Conservation (phyloP, 2,113 vertebrate species). For the Meriones unguiculatus region DNA sequence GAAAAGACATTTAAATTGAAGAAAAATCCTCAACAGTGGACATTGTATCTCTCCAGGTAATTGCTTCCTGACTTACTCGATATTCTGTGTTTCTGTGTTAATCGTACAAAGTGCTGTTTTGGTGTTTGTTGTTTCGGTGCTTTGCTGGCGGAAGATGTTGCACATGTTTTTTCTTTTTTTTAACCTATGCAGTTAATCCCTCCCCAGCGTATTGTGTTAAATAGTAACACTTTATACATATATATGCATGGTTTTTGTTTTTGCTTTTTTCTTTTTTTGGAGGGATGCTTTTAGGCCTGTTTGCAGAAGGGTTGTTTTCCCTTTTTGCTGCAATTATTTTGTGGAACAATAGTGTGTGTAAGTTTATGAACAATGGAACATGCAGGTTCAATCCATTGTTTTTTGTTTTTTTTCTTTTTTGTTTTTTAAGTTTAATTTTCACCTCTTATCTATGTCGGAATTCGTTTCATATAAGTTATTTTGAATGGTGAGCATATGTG, state of each 20-base stretch:
- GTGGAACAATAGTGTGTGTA: slow-evolving; percentile 68
- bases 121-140: slow-evolving; percentile 84
- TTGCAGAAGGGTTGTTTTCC: slow-evolving; percentile 79
- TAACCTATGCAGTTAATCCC: slow-evolving; percentile 91
- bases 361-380: slow-evolving; percentile 77
- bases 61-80: slow-evolving; percentile 82
- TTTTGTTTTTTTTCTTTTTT: neutral
- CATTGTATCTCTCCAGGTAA: slow-evolving; percentile 80
- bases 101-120: slow-evolving; percentile 77
- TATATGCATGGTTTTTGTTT: slow-evolving; percentile 78
- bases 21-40: slow-evolving; percentile 78
- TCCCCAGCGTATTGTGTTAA: slow-evolving; percentile 83
- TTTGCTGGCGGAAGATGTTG: slow-evolving; percentile 91
- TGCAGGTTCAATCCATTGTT: slow-evolving; percentile 77
- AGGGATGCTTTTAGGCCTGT: slow-evolving; percentile 79
- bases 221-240: slow-evolving; percentile 87
- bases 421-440: slow-evolving; percentile 61
- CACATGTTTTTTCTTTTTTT: slow-evolving; percentile 88
- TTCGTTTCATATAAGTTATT: slow-evolving; percentile 76
- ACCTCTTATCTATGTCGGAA: slow-evolving; percentile 65
- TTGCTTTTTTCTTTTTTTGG: slow-evolving; percentile 53
- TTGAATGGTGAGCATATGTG: slow-evolving; percentile 59
- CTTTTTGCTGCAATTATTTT: slow-evolving; percentile 76
- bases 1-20: slow-evolving; percentile 83
- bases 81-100: slow-evolving; percentile 81